Base-by-base conservation (phyloP, 2,888 invertebrate genomes). In the Cremastobaeus sp. region DNA sequence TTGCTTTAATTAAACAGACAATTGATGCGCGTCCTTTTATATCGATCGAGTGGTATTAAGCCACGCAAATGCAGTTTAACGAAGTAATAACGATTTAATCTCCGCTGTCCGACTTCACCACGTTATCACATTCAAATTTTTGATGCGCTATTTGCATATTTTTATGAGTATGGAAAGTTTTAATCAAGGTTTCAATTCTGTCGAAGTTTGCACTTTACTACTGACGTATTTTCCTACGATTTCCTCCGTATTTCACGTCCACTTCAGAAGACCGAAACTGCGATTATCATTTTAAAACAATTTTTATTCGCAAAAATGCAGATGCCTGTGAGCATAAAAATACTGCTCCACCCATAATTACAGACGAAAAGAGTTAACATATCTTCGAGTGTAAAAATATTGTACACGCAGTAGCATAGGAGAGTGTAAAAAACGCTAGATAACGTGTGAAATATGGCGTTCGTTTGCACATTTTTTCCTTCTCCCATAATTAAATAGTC, bases 81-180 rank as follows among this genome's bases (percentile, higher is more conserved):
- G 57, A 71, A 71, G 48, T 48, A 57, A 71, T 64, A 57, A 64
- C 64, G 54, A 35, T 60, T 69, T 60, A 60, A 69, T 69, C 69
- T 60, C 45, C 52, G 17, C 60, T 45, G 34, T 62, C 55, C 39
- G 55, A 70, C 70, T 62, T 62, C n/a, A 21, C 60, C 52, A 25
- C 55, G 18, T 65, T 54, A 52, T 62, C 41, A 35, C 34, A 64
- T 64, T 64, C 52, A 52, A 64, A 64, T 54, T 65, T 54, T 54
- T 55, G 54, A 55, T 39, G 30, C 34, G 47, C 47, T 47, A 54
- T 65, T 55, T 65, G 54, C 65, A 65, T 65, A 55, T 65, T 65
- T 65, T 65, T 65, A 54, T 54, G 32, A 62, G 41, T 34, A 43
- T 41, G 47, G 15, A 45, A 64, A 55, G 21, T 66, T 66, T 66